Percentiles rank a stretch among this genome's conserved stretches.
These are phyloP conservation scores for Lymantria monacha DNA, from an alignment of 2,888 invertebrate genomes.

Conservation along the genomic window DNA sequence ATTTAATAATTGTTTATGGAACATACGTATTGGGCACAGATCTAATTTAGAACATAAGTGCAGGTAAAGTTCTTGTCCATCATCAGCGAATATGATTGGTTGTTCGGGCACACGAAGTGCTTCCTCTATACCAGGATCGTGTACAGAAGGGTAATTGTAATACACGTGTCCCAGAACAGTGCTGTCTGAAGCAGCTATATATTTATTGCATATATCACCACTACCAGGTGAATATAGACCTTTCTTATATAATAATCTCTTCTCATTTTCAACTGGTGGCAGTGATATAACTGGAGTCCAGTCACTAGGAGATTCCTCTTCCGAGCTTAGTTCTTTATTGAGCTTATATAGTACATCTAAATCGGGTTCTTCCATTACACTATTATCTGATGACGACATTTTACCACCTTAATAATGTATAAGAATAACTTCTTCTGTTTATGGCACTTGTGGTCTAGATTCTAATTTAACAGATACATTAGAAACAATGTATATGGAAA, in stretches of 20 bases:
- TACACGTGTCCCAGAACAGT: conserved; percentile 34
- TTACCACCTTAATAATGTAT: neutral
- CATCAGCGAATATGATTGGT: conserved; percentile 32
- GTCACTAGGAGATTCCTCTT: conserved; percentile 38
- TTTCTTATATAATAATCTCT: conserved; percentile 24
- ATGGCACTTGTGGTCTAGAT: too few relatives aligned
- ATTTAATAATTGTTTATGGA: conserved; percentile 37
- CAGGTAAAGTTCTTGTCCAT: conserved; percentile 46
- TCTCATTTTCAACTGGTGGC: conserved; percentile 26
- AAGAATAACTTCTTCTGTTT: too few relatives aligned
- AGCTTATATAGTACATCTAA: conserved; percentile 1
- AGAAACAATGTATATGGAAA: too few relatives aligned
- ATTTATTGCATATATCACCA: conserved; percentile 43
- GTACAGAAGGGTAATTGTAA: conserved; percentile 43
- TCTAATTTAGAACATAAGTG: conserved; percentile 45
- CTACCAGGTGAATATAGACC: conserved; percentile 42
- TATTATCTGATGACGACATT: conserved; percentile 7
- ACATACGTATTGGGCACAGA: conserved; percentile 37
- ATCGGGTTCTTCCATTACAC: neutral
- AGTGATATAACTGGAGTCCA: conserved; percentile 25
- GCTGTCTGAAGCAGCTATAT: conserved; percentile 43
- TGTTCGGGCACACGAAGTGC: conserved; percentile 35
- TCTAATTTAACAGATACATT: too few relatives aligned
- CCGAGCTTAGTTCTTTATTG: conserved; percentile 30
- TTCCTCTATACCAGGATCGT: conserved; percentile 46